Percentiles rank a stretch among this genome's conserved stretches.
Evolutionary conservation across 2,113 vertebrate species (phyloP).

Genomic region (Monarcha castaneiventris): DNA sequence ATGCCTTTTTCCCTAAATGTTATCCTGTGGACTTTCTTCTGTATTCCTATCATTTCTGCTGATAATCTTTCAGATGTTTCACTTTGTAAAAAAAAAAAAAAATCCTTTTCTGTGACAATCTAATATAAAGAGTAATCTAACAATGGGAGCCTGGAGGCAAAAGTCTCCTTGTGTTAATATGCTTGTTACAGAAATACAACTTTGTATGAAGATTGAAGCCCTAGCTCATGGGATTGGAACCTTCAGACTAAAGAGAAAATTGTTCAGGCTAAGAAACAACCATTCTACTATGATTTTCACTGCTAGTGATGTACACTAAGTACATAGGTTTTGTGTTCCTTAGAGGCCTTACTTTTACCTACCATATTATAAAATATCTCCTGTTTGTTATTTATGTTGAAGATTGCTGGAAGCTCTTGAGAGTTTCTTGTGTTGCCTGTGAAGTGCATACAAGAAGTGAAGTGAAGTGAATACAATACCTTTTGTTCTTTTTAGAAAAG

Average conservation of each 20-base stretch:
- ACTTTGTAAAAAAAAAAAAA: neutral
- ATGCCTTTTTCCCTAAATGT: neutral
- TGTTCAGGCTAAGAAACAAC: slow-evolving; percentile 56
- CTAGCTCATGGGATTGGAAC: neutral
- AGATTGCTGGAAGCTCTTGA: slow-evolving; percentile 66
- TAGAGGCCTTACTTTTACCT: slow-evolving; percentile 76
- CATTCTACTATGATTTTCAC: neutral
- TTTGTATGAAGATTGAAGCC: neutral
- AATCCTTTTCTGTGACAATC: neutral
- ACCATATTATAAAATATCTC: slow-evolving; percentile 70
- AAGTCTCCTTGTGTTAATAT: neutral
- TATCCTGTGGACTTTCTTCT: neutral
- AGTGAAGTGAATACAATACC: too few relatives aligned
- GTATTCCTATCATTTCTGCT: neutral
- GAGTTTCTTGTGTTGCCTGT: slow-evolving; percentile 38
- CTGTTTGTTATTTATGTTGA: slow-evolving; percentile 74
- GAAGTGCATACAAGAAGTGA: neutral
- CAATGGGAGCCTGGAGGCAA: neutral
- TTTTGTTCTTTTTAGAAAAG: slow-evolving; percentile 68
- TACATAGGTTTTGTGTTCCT: slow-evolving; percentile 75
- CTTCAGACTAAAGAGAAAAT: slow-evolving; percentile 72
- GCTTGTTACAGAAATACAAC: neutral
- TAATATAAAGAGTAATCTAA: neutral
- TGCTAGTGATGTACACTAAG: neutral
- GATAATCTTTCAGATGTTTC: neutral